Base-by-base conservation (phyloP, 2,113 vertebrate genomes). In the Hippocampus guttulatus region DNA sequence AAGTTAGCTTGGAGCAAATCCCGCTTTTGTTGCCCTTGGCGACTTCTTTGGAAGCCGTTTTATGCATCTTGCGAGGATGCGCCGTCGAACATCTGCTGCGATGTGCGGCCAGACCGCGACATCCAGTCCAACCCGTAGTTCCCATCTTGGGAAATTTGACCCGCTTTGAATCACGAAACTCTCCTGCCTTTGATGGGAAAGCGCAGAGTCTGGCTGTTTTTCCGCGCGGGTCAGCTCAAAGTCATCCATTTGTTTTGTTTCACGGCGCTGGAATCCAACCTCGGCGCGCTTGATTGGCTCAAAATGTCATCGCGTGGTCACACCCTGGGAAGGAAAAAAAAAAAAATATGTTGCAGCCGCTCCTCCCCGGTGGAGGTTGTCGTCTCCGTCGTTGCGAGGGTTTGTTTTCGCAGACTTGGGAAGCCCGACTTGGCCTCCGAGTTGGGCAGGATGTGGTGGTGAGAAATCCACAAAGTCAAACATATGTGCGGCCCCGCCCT, bases 71-170 rank as follows among this genome's bases (percentile, higher is more conserved):
- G 30, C 23, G 7, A 18, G 14, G 5, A 8, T 16, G 1, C 2
- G 15, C 14, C 30, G 2, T 2, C 15, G 1, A 90, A 88, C 91
- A 90, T 91, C 88, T 88, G 89, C 72, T 71, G 27, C 62, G 38
- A 27, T 33, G 77, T 43, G 67, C 11, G 52, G 85, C 85, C 84
- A 88, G 78, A 91, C 88, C 89, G 61, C 88, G 85, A 43, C 41
- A 11, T 11, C 43, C 14, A 38, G 33, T 38, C 33, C 33, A 38
- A 38, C 2, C 33, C 33, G 5, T 6, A 38, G 33, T 38, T 38
- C 33, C 33, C 33, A 38, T 38, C 33, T 38, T 6, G 33, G 33
- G 33, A 38, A 38, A 38, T 38, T 38, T 1, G 33, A 38, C 33
- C 33, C 5, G 6, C 33, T 38, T 6, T 38, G 33, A 38, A 38